A percentile compares a stretch with the other conserved stretches of the same genome.
Conservation (phyloP, 2,113 vertebrate genomes). For the Bubo blakistoni region DNA sequence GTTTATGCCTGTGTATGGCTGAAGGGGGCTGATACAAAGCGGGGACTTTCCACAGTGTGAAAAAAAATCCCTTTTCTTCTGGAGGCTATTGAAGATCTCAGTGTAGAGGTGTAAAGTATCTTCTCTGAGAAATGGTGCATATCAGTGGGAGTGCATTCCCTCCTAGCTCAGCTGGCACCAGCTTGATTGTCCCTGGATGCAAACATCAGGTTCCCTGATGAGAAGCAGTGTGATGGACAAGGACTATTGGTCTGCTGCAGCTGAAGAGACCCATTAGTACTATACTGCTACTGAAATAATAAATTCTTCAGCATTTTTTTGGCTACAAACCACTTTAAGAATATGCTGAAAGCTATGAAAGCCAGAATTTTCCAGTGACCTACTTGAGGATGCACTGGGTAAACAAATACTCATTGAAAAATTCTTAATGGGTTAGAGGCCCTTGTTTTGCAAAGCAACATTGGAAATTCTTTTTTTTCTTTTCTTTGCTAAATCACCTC, state of each 20-base stretch:
- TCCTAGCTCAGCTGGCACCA: neutral
- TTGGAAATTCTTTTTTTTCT: neutral
- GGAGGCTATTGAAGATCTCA: neutral
- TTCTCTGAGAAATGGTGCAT: neutral
- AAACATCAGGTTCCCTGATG: neutral
- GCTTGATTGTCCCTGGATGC: neutral
- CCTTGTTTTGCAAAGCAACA: neutral
- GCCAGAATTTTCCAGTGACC: neutral
- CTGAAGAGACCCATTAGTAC: neutral
- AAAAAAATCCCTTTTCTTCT: neutral
- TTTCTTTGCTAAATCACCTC: neutral
- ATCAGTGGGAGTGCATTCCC: neutral
- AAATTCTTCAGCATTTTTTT: neutral
- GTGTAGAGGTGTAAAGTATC: neutral
- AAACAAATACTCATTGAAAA: neutral
- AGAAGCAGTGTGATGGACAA: neutral
- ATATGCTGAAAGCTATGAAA: neutral
- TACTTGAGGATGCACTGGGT: neutral
- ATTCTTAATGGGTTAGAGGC: neutral
- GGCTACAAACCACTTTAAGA: neutral
- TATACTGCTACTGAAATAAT: neutral
- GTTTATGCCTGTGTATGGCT: neutral
- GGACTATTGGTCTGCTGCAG: neutral
- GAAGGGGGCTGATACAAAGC: neutral
- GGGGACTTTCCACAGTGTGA: neutral